Evolutionary conservation across 2,113 vertebrate species (phyloP), one percentile per base, ranked within the genome.

Genomic region (Tautogolabrus adspersus): DNA sequence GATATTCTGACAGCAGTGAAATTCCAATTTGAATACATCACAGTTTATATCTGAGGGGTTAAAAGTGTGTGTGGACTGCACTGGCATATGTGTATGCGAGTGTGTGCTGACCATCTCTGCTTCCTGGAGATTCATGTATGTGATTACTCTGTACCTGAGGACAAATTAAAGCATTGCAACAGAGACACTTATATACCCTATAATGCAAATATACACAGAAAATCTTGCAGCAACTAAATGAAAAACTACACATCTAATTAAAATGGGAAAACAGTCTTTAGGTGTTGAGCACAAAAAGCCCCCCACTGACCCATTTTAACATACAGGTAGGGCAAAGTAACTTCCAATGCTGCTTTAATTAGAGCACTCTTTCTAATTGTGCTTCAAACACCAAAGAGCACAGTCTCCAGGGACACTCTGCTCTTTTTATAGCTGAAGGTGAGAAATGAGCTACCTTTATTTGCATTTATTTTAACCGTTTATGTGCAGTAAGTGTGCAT

Each of bases 1-100:
- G 47, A 75, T 62, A 68, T 40, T 23, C 10, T 78, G 83, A 84
- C 38, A 37, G 42, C 73, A 21, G 73, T 66, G 76, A 78, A 85
- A 90, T 84, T 82, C 52, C 56, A 70, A 72, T 84, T 78, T 81
- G 65, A 77, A 52, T 71, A 66, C 18, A 62, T 75, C 54, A 80
- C 0, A 66, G 40, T 55, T 55, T 21, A 34, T 19, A 73, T 47
- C 71, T 26, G 62, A 60, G 42, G 49, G 30, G 55, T 60, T 55
- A 38, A 58, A 68, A 5, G 26, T 52, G 38, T 54, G 67, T 37
- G 42, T 26, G 23, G 5, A 37, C 5, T 13, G 8, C 18, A 13
- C 13, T 15, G 12, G 44, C 5, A 46, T 15, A 46, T 10, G 30
- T 38, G 46, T 34, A 34, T 34, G 30, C 30, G 0, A 6, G 30